Base-by-base conservation (phyloP, 2,113 vertebrate genomes). In the Hippolais icterina region DNA sequence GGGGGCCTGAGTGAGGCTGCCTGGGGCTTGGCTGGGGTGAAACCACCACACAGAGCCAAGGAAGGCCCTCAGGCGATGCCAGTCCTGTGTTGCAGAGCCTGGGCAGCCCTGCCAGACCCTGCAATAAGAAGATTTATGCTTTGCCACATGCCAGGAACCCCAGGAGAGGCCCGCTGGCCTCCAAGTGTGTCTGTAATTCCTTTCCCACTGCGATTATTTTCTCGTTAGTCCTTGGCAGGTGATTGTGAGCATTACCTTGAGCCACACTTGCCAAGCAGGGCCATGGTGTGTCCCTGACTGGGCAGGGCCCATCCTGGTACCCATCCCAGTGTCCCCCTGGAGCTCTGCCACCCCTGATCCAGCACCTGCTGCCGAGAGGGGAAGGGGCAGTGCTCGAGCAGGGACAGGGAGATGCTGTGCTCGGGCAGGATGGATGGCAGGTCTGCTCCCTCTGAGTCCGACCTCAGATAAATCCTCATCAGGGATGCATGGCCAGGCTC, bases 401-500 rank as follows among this genome's bases (percentile, higher is more conserved):
- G 37, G 31, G 24, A 59, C 6, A 5, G 52, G 52, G 37, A 41
- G 52, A 69, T 59, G 35, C 46, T 83, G 71, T 1, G 7, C 14
- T 87, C 52, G 0, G 2, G 11, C 47, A 83, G 64, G 74, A 84
- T 94, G 88, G 91, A 90, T 82, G 69, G 61, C 5, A 12, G 42
- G 7, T 42, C 59, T 42, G 31, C 61, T 95, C 31, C 47, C 64
- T 78, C 44, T 0, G 3, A 68, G 60, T 12, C 63, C 0, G 2
- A 35, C 79, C 93, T 88, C 91, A 82, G 83, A 94, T 80, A 97
- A 86, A 94, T 96, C 81, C 92, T 94, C 64, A 91, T 86, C 2
- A 11, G 42, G 52, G 68, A 94, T 94, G 87, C 69, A 76, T 0
- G 4, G 49, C 71, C 80, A 86, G 71, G 76, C 59, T 95, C 91